phyloP scores from a whole-genome alignment of 2,888 invertebrate species.

The Hydrotaea diabolus region DNA sequence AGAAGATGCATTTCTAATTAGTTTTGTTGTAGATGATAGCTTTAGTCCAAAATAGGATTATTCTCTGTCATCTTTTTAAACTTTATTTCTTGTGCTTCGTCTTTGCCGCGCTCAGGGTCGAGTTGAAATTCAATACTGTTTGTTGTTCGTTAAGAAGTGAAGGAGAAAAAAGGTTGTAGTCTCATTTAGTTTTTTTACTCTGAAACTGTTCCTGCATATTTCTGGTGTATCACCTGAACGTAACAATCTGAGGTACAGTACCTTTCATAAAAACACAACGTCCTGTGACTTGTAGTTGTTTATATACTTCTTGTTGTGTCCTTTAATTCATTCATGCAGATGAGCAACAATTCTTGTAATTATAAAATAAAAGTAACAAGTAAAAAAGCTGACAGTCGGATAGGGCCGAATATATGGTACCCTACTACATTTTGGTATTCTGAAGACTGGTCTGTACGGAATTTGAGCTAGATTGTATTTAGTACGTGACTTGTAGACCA shows the following conservation, averaged over 20 bases:
- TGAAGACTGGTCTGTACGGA: too few relatives aligned
- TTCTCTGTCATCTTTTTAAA: conserved; percentile 36
- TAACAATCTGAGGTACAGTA: conserved; percentile 17
- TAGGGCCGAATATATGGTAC: too few relatives aligned
- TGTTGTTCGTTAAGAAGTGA: conserved; percentile 24
- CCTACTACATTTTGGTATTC: too few relatives aligned
- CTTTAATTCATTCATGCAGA: too few relatives aligned
- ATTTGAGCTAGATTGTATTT: too few relatives aligned
- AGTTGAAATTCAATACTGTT: conserved; percentile 35
- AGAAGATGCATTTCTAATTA: conserved; percentile 37
- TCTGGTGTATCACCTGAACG: conserved; percentile 25
- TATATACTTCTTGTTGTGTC: too few relatives aligned
- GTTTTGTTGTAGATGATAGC: conserved; percentile 22
- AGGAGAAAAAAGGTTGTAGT: conserved; percentile 25
- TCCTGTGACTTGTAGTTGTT: too few relatives aligned
- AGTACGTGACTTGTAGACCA: too few relatives aligned
- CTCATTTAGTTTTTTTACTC: conserved; percentile 19
- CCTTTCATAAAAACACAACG: neutral
- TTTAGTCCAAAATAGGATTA: conserved; percentile 7
- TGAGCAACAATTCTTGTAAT: too few relatives aligned
- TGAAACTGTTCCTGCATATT: conserved; percentile 26
- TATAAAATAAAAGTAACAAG: too few relatives aligned
- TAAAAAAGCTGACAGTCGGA: too few relatives aligned
- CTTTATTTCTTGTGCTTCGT: conserved; percentile 6
- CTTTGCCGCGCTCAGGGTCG: neutral